Evolutionary conservation across 2,797 vertebrate genomes (phyloP).

Genomic region (Ptychadena robeensis): DNA sequence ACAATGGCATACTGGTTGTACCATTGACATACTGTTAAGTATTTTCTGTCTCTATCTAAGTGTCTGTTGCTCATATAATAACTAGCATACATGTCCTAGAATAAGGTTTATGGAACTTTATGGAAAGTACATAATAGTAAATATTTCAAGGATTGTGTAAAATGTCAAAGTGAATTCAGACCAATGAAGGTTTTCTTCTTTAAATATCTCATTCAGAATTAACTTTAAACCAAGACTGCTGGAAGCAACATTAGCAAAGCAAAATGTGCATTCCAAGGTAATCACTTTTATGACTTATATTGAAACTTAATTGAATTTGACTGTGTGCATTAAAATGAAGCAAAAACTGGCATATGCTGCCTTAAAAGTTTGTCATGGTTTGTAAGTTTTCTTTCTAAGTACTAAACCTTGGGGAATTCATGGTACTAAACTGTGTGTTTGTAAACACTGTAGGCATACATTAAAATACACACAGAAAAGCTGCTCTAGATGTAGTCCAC

Average conservation of each 20-base stretch:
- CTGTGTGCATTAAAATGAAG: slow-evolving; percentile 33
- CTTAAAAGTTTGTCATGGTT: slow-evolving; percentile 39
- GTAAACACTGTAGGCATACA: slow-evolving; percentile 1
- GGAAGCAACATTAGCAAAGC: slow-evolving; percentile 15
- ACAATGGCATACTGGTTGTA: neutral
- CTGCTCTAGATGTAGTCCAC: neutral
- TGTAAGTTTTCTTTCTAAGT: slow-evolving; percentile 21
- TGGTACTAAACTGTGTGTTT: neutral
- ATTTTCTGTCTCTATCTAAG: too few relatives aligned
- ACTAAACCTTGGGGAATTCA: slow-evolving; percentile 23
- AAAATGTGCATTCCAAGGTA: slow-evolving; percentile 42
- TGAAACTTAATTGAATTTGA: slow-evolving; percentile 56
- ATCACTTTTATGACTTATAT: slow-evolving; percentile 51
- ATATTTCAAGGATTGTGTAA: neutral
- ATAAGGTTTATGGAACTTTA: neutral
- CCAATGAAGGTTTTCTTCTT: neutral
- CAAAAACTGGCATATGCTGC: slow-evolving; percentile 32
- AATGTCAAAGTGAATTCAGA: neutral
- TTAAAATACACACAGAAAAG: slow-evolving; percentile 5
- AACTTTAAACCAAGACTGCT: slow-evolving; percentile 10
- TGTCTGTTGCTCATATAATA: neutral
- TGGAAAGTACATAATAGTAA: neutral
- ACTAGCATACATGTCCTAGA: neutral
- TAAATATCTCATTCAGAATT: slow-evolving; percentile 35
- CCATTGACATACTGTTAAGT: neutral